phyloP scores from a whole-genome alignment of 2,113 vertebrate genomes.

The Corythornis cristatus region DNA sequence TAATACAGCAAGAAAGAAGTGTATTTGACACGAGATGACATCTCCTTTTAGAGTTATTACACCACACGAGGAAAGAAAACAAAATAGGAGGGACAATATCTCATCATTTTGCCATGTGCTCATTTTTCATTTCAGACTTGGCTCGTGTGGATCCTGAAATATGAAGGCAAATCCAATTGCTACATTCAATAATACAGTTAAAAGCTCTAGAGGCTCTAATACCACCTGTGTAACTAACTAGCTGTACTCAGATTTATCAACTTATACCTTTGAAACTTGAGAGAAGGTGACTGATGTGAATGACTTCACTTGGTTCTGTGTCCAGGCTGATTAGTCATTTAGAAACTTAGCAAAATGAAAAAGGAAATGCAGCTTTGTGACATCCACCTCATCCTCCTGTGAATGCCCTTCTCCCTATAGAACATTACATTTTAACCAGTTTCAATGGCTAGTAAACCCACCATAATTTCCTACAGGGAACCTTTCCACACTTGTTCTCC shows the following conservation, averaged over 20 bases:
- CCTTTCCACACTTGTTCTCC: neutral
- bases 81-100: neutral
- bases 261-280: neutral
- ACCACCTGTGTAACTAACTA: neutral
- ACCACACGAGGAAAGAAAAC: neutral
- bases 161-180: neutral
- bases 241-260: neutral
- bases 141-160: neutral
- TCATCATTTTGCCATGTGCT: neutral
- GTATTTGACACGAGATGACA: neutral
- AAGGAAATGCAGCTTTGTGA: neutral
- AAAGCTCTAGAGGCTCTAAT: neutral
- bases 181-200: neutral
- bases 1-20: neutral
- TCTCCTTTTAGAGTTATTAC: conserved; percentile 6
- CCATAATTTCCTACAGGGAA: neutral
- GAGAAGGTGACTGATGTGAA: neutral
- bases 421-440: neutral
- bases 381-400: neutral
- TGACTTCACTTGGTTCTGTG: neutral
- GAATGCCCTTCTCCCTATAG: neutral
- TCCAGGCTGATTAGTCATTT: neutral
- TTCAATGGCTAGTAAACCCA: neutral
- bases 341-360: neutral
- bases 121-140: neutral